phyloP scores from a whole-genome alignment of 2,113 vertebrate species.

The Pseudopipra pipra region DNA sequence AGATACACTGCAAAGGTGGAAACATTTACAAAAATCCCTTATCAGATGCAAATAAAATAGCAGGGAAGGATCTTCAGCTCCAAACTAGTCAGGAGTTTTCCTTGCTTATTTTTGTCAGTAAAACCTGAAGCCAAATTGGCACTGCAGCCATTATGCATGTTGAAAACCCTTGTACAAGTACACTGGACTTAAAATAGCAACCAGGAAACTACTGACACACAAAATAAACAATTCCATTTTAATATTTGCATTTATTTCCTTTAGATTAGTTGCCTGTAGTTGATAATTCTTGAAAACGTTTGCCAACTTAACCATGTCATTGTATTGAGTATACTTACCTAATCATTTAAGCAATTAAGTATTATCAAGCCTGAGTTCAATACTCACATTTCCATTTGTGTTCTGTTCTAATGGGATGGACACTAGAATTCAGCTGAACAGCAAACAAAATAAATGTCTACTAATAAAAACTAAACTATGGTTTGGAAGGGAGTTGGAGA shows the following conservation, averaged over 20 bases:
- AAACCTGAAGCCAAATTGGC: neutral
- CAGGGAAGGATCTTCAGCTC: neutral
- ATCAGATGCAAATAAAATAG: neutral
- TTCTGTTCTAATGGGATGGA: neutral
- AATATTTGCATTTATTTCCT: neutral
- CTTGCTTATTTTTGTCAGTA: neutral
- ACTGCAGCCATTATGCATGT: rapidly evolving
- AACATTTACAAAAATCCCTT: neutral
- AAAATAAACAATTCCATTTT: neutral
- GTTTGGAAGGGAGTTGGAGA: neutral
- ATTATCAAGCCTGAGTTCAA: neutral
- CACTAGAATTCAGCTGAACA: neutral
- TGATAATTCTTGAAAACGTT: neutral
- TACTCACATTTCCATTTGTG: neutral
- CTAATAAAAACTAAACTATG: neutral
- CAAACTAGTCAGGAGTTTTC: neutral
- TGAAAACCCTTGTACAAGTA: neutral
- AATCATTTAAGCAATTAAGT: neutral
- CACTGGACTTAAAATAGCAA: neutral
- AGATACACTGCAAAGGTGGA: neutral
- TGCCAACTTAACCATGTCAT: neutral
- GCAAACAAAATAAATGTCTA: neutral
- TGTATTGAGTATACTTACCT: neutral
- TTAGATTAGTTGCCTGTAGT: neutral
- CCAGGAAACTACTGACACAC: neutral